Conservation (phyloP, 37 sponge, comb jelly and placozoan species). For the Diacarnus erythraeanus region DNA sequence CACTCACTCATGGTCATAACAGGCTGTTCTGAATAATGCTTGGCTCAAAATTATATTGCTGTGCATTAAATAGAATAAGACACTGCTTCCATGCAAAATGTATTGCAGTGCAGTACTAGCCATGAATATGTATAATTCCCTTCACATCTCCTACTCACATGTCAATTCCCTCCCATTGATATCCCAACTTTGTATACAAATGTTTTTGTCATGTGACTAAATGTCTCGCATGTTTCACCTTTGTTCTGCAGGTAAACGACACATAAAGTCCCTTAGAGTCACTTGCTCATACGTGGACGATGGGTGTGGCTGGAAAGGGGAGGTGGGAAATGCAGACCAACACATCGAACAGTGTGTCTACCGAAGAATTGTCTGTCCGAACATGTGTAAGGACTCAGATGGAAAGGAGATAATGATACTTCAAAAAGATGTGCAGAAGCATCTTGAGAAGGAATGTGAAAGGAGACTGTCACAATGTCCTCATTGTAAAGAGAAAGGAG, state of each 20-base stretch:
- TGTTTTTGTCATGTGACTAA: no score
- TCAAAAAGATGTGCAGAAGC: constrained; percentile 17
- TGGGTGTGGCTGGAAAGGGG: constrained; percentile 37
- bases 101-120: no score
- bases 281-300: neutral
- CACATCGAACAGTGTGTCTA: constrained; percentile 13
- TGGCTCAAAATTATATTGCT: no score
- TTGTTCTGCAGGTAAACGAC: neutral
- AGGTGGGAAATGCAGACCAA: constrained; percentile 10
- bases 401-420: neutral
- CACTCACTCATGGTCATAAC: no score
- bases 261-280: constrained; percentile 22
- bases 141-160: no score
- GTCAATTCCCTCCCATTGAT: no score
- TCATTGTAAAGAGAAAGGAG: constrained; percentile 26
- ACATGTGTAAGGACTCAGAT: constrained; percentile 9
- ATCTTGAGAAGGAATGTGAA: constrained; percentile 9
- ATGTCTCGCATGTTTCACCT: no score
- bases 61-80: no score
- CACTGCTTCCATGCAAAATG: no score
- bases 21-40: no score
- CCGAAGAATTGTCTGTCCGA: constrained; percentile 14
- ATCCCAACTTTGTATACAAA: no score
- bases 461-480: constrained; percentile 35
- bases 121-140: no score